Conservation (phyloP, 1,140 invertebrate species). For the Pygmarrhopalites habei region DNA sequence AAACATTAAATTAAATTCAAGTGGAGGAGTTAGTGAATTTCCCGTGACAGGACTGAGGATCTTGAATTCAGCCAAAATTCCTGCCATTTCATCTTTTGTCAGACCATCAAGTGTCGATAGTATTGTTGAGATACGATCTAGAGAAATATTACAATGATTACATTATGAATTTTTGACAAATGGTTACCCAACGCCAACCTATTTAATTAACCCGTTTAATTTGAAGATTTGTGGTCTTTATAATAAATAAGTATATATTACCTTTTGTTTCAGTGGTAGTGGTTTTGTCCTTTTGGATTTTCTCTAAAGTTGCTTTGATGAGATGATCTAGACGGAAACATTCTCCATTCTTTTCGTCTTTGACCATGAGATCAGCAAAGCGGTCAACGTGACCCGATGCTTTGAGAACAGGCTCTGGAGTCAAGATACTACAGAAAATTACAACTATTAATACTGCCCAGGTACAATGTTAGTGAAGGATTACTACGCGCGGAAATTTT, state of each 20-base stretch:
- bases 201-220: too few relatives aligned
- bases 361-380: constrained; percentile 99
- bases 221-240: too few relatives aligned
- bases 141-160: too few relatives aligned
- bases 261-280: constrained; percentile 59
- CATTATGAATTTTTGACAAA: too few relatives aligned
- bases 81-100: constrained; percentile 80
- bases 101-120: constrained; percentile 58
- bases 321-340: constrained; percentile 96
- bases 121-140: constrained; percentile 26
- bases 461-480: too few relatives aligned
- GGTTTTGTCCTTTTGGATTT: constrained; percentile 78
- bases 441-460: too few relatives aligned
- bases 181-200: too few relatives aligned
- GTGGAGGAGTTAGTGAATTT: constrained; percentile 87
- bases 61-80: constrained; percentile 71
- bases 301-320: constrained; percentile 94
- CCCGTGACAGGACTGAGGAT: constrained; percentile 93
- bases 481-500: too few relatives aligned
- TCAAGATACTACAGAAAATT: constrained; percentile 91
- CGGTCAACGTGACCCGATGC: constrained; percentile 98
- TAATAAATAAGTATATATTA: constrained; percentile 40
- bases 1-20: constrained; percentile 99
- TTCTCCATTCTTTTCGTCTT: constrained; percentile 90
- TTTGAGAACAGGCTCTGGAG: constrained; percentile 91